Percentiles rank a stretch among this genome's conserved stretches.
Evolutionary conservation across 2,888 invertebrate species (phyloP).

Genomic region (Cecidostiba fungosa): DNA sequence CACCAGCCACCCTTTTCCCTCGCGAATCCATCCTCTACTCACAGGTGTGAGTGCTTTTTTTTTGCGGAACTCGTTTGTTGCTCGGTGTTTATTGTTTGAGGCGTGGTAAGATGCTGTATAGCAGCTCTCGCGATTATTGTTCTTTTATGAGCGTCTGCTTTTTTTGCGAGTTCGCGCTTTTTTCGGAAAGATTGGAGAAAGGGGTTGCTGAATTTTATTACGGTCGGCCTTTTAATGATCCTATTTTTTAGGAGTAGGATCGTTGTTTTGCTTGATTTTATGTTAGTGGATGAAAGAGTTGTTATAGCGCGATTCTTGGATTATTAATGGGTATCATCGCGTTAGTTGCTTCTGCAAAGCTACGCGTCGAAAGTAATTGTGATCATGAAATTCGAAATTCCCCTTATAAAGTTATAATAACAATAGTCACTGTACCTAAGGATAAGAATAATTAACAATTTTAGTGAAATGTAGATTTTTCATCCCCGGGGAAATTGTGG

Average conservation of each 20-base stretch:
- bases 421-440: no score
- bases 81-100: background rate
- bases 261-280: background rate
- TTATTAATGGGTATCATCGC: no score
- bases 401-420: background rate
- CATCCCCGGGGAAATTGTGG: constrained; percentile 39
- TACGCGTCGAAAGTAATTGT: background rate
- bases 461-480: background rate
- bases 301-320: background rate
- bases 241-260: background rate
- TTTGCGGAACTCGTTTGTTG: background rate
- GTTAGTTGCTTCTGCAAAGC: background rate
- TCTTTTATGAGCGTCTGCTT: background rate
- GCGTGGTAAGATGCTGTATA: background rate
- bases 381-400: background rate
- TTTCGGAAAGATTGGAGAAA: background rate
- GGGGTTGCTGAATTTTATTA: background rate
- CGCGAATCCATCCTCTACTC: constrained; percentile 7
- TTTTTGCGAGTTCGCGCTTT: background rate
- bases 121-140: background rate
- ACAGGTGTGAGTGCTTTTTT: background rate
- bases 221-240: background rate
- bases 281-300: background rate
- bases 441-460: background rate
- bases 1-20: background rate